A percentile compares a stretch with the other conserved stretches of the same genome.
These are phyloP conservation scores for Daktulosphaira vitifoliae DNA, from an alignment of 1,140 invertebrate genomes.

Conservation along the genomic window DNA sequence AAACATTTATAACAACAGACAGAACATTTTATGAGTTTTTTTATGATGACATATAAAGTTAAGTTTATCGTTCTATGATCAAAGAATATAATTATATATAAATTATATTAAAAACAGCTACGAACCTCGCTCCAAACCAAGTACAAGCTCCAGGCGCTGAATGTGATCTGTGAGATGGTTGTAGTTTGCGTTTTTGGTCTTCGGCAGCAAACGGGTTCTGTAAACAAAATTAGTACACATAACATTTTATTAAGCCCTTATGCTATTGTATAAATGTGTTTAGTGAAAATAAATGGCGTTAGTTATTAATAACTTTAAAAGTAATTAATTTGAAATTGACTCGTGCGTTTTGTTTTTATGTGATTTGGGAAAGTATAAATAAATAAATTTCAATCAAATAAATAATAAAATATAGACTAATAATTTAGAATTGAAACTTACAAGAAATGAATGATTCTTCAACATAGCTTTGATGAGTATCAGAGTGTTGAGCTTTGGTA, in stretches of 20 bases:
- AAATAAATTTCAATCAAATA: conserved; percentile 30
- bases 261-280: too few relatives aligned
- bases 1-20: too few relatives aligned
- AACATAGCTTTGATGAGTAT: conserved; percentile 92
- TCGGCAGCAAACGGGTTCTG: conserved; percentile 39
- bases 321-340: too few relatives aligned
- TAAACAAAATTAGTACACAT: conserved; percentile 35
- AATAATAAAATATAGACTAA: background rate
- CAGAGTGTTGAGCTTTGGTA: conserved; percentile 87
- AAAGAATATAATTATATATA: background rate
- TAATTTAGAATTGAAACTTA: conserved; percentile 40
- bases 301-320: too few relatives aligned
- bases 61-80: too few relatives aligned
- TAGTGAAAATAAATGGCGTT: too few relatives aligned
- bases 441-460: conserved; percentile 86
- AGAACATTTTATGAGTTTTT: too few relatives aligned
- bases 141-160: conserved; percentile 46
- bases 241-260: too few relatives aligned
- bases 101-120: background rate
- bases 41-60: too few relatives aligned
- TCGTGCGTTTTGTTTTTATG: too few relatives aligned
- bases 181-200: conserved; percentile 39
- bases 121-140: conserved; percentile 35
- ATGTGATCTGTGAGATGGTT: conserved; percentile 44
- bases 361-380: too few relatives aligned